Conservation (phyloP, 35 echinoderm and acorn worm genomes). For the Heliocidaris tuberculata region DNA sequence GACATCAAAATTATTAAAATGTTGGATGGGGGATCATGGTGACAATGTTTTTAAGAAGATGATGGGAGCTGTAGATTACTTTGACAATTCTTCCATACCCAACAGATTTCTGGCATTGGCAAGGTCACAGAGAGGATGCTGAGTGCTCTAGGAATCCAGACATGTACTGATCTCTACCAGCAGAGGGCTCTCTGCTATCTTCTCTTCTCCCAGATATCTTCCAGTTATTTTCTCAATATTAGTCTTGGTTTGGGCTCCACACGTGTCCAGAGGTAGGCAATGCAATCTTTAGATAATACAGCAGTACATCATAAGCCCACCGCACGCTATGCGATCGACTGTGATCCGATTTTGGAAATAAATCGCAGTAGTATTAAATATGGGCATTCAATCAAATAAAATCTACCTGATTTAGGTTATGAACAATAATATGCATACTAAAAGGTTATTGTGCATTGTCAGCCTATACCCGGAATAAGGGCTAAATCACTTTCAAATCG, state of each 20-base stretch:
- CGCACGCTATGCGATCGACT: no score
- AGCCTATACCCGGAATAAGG: no score
- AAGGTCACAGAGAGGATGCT: conserved; percentile 95
- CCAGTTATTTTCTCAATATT: conserved; percentile 83
- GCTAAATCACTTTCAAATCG: no score
- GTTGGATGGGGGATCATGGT: no score
- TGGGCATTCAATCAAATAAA: no score
- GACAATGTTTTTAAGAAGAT: no score
- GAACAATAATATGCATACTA: neutral
- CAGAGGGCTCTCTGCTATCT: conserved; percentile 77
- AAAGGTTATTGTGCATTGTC: neutral
- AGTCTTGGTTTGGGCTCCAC: conserved; percentile 85
- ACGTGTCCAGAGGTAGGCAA: conserved; percentile 73
- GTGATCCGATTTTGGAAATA: no score
- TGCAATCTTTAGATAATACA: no score
- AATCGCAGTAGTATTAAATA: no score
- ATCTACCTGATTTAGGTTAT: neutral
- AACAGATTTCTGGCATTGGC: conserved; percentile 90
- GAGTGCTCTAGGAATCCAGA: conserved; percentile 70
- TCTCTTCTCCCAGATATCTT: conserved; percentile 81
- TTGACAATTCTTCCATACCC: neutral
- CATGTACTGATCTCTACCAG: conserved; percentile 80
- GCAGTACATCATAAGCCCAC: neutral
- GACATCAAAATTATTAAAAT: no score
- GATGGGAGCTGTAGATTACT: no score